phyloP scores from a whole-genome alignment of 2,797 vertebrate species.

The Anomalospiza imberbis region DNA sequence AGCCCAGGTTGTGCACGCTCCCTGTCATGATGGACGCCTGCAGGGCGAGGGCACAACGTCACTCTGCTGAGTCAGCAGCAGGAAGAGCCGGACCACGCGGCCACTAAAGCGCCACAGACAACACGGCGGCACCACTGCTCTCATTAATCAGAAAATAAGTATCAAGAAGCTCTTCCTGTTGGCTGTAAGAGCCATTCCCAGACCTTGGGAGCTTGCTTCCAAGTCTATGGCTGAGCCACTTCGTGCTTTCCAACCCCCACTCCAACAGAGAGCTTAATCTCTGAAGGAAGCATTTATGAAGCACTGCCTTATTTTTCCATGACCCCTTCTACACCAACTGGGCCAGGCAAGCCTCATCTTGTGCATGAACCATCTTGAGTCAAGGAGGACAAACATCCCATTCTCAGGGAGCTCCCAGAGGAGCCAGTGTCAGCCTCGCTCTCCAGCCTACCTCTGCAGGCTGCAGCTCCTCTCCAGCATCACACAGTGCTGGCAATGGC shows the following conservation, averaged over 20 bases:
- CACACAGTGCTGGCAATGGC: neutral
- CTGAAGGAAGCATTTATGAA: neutral
- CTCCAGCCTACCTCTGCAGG: neutral
- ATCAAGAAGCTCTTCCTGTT: neutral
- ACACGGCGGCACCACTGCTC: fast-evolving
- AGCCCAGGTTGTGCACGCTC: constrained; percentile 85
- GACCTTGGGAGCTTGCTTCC: neutral
- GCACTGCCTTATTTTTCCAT: neutral
- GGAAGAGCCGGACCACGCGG: fast-evolving
- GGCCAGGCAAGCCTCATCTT: neutral
- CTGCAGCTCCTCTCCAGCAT: neutral
- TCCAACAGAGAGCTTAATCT: neutral
- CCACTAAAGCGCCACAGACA: neutral
- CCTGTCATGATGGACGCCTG: constrained; percentile 97
- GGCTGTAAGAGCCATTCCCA: neutral
- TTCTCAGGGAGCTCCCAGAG: neutral
- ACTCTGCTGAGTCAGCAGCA: neutral
- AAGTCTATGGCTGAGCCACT: neutral
- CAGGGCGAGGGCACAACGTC: neutral
- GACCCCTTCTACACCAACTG: neutral
- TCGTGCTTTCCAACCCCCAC: neutral
- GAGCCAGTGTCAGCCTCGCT: neutral
- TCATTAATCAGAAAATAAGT: neutral
- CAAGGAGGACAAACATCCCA: neutral
- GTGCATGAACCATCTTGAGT: neutral